Percentiles rank a stretch among this genome's conserved stretches.
Evolutionary conservation across 37 sponge, comb jelly and placozoan genomes (phyloP).

Genomic region (Spongilla lacustris): DNA sequence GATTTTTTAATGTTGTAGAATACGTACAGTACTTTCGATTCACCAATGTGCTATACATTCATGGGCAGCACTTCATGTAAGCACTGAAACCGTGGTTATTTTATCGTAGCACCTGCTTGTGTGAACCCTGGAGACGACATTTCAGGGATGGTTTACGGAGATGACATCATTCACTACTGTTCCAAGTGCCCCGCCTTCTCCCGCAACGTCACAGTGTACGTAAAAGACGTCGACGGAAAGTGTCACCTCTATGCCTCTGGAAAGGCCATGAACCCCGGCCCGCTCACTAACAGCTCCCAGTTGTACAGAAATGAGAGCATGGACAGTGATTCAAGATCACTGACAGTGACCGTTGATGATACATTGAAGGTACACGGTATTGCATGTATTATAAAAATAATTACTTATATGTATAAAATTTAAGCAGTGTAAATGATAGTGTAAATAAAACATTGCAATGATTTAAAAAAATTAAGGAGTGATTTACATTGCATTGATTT

Average conservation of each 20-base stretch:
- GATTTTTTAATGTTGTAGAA: too few species aligned
- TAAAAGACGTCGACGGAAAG: slow-evolving; percentile 47
- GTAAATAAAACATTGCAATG: too few species aligned
- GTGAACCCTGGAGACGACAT: slow-evolving; percentile 58
- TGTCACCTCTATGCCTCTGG: slow-evolving; percentile 60
- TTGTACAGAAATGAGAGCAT: slow-evolving; percentile 22
- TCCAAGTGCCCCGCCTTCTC: slow-evolving; percentile 53
- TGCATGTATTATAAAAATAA: too few species aligned
- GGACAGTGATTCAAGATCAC: neutral
- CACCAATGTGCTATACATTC: too few species aligned
- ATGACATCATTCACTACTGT: slow-evolving; percentile 74
- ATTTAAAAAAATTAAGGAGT: too few species aligned
- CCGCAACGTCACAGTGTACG: slow-evolving; percentile 43
- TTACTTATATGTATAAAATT: neutral
- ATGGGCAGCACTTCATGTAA: too few species aligned
- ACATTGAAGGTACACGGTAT: too few species aligned
- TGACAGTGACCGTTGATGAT: neutral
- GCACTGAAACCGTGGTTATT: neutral
- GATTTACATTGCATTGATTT: too few species aligned
- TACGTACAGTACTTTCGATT: too few species aligned
- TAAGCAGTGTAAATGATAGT: neutral
- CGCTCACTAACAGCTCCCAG: slow-evolving; percentile 20
- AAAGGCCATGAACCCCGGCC: slow-evolving; percentile 51
- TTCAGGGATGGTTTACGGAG: slow-evolving; percentile 32
- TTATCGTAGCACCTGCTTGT: slow-evolving; percentile 55